Evolutionary conservation across 2,113 vertebrate species (phyloP).

Genomic region (Polyodon spathula): DNA sequence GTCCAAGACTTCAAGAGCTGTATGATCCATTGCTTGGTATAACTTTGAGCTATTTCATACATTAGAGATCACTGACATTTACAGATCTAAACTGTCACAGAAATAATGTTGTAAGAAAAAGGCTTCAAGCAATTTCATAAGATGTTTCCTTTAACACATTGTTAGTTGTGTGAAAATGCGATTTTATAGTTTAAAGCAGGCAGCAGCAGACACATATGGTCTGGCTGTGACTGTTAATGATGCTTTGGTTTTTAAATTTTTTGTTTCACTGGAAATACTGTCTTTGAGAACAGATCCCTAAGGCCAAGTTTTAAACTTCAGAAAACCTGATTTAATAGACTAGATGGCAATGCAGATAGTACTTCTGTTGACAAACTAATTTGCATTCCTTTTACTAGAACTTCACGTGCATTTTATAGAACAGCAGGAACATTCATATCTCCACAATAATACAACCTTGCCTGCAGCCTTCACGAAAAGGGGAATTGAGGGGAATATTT

Average conservation of each 20-base stretch:
- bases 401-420: neutral
- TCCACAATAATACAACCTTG: neutral
- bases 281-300: neutral
- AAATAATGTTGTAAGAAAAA: no score
- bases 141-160: no score
- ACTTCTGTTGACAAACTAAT: constrained; percentile 2
- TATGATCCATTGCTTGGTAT: no score
- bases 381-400: neutral
- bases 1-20: no score
- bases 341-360: neutral
- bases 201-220: neutral
- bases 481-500: no score
- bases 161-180: neutral
- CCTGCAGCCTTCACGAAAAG: neutral
- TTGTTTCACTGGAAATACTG: neutral
- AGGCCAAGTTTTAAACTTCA: neutral
- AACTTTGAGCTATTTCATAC: no score
- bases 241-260: neutral
- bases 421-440: neutral
- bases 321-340: neutral
- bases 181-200: neutral
- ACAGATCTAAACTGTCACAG: no score
- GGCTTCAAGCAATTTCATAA: no score
- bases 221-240: neutral
- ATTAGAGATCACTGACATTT: no score